Base-by-base conservation (phyloP, 2,888 invertebrate genomes). In the Chironomus tentans region DNA sequence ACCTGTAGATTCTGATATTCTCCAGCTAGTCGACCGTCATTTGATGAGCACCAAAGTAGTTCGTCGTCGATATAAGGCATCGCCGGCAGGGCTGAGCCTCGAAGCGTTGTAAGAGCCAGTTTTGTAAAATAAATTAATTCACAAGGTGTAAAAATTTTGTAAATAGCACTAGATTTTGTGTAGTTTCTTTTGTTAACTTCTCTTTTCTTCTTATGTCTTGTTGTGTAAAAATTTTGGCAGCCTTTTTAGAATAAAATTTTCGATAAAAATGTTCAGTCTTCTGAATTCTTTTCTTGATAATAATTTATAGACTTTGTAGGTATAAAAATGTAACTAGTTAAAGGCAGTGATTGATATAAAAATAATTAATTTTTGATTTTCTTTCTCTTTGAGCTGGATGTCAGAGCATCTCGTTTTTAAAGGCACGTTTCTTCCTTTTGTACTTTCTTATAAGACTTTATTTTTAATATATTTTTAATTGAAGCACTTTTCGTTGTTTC, bases 61-160 rank as follows among this genome's bases (percentile, higher is more conserved):
- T 95, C 95, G 89, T 95, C 95, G 88, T 95, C 95, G 86, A 95
- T 94, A 89, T 95, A 95, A 88, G 95, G 94, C 94, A 94, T 94
- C 90, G 90, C 85, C 80, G 82, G 81, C 82, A 83, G 83, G 82
- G 83, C 82, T 82, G 83, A 83, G 83, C 84, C 82, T 78, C 83
- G 82, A 18, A 74, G 38, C 73, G 71, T 24, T 15, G 76, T 68
- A 7, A 76, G 46, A 18, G 76, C 76, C 76, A 76, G 76, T 10
- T 68, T 76, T 12, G 62, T 38, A 38, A 38, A 38, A 38, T 38
- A 38, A 38, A 10, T 38, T 38, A 38, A 38, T 10, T 38, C 38
- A 38, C 38, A 38, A 7, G 2, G 10, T 38, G 38, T 38, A 38
- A 38, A 38, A 10, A 1, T 38, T 38, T 38, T 38, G 5, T 28